These are phyloP conservation scores for Tokudaia tokunoshimensis DNA, from an alignment of 2,797 vertebrate species.

Conservation along the genomic window DNA sequence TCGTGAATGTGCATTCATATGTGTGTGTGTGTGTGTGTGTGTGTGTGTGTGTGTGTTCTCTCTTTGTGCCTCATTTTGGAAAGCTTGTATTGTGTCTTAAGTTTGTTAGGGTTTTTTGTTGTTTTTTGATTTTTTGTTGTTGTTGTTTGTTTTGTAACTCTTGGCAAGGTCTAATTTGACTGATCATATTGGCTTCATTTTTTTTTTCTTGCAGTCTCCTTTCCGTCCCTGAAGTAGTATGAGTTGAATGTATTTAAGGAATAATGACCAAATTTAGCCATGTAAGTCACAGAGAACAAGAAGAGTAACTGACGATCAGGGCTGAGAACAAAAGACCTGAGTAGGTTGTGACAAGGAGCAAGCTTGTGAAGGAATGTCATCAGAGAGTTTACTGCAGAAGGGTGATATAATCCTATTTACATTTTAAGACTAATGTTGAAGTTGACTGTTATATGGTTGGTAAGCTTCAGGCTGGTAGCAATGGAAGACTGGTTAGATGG, in stretches of 20 bases:
- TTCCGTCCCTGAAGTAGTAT: not conserved
- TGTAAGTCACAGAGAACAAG: not conserved
- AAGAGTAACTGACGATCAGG: not conserved
- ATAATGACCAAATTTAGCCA: not conserved
- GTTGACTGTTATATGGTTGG: not conserved
- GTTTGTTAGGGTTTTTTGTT: not conserved
- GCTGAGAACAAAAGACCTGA: not conserved
- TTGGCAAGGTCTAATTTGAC: not conserved
- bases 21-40: not conserved
- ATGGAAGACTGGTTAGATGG: not conserved
- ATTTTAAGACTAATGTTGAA: constrained; percentile 2
- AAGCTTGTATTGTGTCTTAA: not conserved
- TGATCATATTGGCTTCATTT: not conserved
- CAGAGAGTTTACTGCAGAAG: not conserved
- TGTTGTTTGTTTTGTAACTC: not conserved
- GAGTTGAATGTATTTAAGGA: not conserved
- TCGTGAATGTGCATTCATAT: not conserved
- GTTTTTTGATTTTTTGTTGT: not conserved
- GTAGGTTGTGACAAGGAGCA: not conserved
- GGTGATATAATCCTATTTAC: not conserved
- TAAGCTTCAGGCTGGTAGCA: not conserved
- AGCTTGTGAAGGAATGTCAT: not conserved
- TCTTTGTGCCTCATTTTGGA: not conserved
- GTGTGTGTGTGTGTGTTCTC: not conserved
- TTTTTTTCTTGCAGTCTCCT: not conserved